These are phyloP conservation scores for Aplochiton taeniatus DNA, from an alignment of 2,797 vertebrate genomes.

Conservation along the genomic window DNA sequence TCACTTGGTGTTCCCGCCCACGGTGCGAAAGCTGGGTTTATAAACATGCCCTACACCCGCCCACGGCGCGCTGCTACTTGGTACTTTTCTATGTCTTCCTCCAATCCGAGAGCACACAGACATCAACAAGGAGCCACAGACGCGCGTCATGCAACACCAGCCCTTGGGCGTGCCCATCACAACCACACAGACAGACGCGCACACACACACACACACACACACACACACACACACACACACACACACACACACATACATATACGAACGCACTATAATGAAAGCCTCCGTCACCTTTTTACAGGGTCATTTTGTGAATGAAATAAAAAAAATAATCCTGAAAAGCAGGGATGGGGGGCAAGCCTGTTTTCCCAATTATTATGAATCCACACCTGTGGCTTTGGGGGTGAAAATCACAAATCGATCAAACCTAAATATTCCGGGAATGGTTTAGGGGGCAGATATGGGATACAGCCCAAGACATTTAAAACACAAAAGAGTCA, in stretches of 20 bases:
- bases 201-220: conserved; percentile 31
- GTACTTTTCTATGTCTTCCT: conserved; percentile 39
- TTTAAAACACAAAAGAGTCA: too few species aligned
- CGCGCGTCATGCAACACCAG: conserved; percentile 64
- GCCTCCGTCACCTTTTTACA: not conserved
- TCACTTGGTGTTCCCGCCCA: conserved; percentile 75
- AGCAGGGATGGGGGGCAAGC: too few species aligned
- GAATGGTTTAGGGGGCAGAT: too few species aligned
- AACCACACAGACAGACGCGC: conserved; percentile 5
- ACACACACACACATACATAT: too few species aligned
- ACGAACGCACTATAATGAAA: too few species aligned
- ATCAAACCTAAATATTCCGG: too few species aligned
- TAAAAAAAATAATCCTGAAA: too few species aligned
- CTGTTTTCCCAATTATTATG: too few species aligned
- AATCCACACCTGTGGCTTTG: too few species aligned
- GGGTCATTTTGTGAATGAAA: too few species aligned
- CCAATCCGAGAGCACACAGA: conserved; percentile 69
- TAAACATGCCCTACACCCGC: conserved; percentile 74
- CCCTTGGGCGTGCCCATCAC: conserved; percentile 61
- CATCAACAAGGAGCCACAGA: conserved; percentile 65
- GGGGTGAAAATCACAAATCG: too few species aligned
- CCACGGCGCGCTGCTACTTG: conserved; percentile 55
- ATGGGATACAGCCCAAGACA: too few species aligned
- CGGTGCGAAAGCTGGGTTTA: conserved; percentile 67
- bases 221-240: conserved; percentile 1